These are phyloP conservation scores for Caenorhabditis tropicalis DNA, from an alignment of 1,140 invertebrate genomes.

Conservation along the genomic window DNA sequence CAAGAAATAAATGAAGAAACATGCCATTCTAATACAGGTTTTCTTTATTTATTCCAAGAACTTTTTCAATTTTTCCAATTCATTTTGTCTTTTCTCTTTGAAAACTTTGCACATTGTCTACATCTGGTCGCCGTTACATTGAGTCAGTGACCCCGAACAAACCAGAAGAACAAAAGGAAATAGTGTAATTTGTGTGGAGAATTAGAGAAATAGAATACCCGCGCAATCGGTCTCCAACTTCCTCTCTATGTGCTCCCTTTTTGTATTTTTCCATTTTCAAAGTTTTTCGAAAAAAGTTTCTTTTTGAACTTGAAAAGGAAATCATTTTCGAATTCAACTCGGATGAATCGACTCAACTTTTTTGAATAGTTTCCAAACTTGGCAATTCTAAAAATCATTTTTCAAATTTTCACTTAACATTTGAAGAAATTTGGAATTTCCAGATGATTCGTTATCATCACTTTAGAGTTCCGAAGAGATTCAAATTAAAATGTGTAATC, in stretches of 20 bases:
- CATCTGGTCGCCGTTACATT: slow-evolving; percentile 33
- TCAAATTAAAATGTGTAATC: no score
- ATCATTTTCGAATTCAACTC: no score
- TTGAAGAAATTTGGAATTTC: no score
- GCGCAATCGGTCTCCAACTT: not conserved
- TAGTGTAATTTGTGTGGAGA: not conserved
- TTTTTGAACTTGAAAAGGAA: no score
- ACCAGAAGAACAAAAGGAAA: not conserved
- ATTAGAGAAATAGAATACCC: not conserved
- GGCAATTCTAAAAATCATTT: no score
- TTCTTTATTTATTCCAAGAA: not conserved
- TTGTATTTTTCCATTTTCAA: not conserved
- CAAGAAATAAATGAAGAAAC: not conserved
- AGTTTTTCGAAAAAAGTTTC: not conserved
- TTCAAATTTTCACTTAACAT: no score
- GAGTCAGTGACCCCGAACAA: not conserved
- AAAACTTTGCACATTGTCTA: slow-evolving; percentile 5
- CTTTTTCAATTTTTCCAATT: not conserved
- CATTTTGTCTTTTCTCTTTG: not conserved
- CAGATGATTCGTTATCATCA: no score
- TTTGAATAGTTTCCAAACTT: no score
- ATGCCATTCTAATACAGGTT: not conserved
- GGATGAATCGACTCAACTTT: no score
- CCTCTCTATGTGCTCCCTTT: not conserved
- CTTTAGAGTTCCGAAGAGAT: no score